A percentile compares a stretch with the other conserved stretches of the same genome.
Conservation (phyloP, 1,140 invertebrate species). For the Bombus affinis region DNA sequence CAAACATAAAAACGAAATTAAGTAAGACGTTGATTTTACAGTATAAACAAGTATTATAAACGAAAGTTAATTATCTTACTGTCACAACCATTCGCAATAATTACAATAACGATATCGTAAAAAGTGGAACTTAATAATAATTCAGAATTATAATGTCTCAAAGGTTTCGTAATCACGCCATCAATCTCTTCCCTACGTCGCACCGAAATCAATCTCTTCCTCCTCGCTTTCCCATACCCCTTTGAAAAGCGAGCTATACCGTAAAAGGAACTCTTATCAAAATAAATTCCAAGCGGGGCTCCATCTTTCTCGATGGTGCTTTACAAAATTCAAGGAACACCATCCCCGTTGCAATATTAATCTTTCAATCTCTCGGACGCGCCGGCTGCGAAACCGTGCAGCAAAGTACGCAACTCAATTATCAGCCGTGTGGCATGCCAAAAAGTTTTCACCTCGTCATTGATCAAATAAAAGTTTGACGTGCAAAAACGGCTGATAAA, state of each 20-base stretch:
- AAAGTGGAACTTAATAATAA: background rate
- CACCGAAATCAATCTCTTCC: slow-evolving; percentile 8
- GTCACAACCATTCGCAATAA: background rate
- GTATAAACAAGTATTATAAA: no score
- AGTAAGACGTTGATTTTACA: no score
- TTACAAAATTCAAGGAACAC: slow-evolving; percentile 21
- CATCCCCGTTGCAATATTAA: slow-evolving; percentile 38
- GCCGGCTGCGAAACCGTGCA: background rate
- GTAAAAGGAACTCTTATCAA: background rate
- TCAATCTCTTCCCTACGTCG: background rate
- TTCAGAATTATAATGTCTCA: background rate
- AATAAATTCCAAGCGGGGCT: background rate
- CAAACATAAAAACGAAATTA: no score
- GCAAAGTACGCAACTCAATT: slow-evolving; percentile 41
- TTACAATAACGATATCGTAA: background rate
- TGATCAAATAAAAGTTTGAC: slow-evolving; percentile 44
- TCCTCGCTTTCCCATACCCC: background rate
- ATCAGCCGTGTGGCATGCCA: slow-evolving; percentile 22
- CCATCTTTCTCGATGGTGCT: background rate
- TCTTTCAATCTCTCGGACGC: slow-evolving; percentile 31
- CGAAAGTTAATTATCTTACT: background rate
- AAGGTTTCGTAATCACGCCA: slow-evolving; percentile 7
- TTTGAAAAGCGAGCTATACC: background rate
- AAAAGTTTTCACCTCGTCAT: slow-evolving; percentile 45
- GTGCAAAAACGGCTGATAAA: slow-evolving; percentile 21